These are phyloP conservation scores for Decapterus maruadsi DNA, from an alignment of 2,797 vertebrate genomes.

Conservation along the genomic window DNA sequence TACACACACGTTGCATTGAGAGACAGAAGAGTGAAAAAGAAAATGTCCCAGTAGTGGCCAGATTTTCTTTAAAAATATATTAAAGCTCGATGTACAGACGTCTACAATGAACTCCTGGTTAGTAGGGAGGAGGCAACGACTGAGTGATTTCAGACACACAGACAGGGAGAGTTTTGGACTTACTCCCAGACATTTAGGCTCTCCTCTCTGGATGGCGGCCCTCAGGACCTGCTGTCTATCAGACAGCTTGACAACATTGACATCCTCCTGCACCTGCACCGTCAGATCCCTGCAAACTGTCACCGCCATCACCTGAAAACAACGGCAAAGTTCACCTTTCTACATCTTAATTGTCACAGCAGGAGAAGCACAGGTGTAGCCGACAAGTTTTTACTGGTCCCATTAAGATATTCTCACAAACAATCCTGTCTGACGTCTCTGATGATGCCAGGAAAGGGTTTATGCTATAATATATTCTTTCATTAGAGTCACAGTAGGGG, in stretches of 20 bases:
- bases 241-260: conserved; percentile 70
- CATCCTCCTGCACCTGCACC: conserved; percentile 72
- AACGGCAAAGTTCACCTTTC: conserved; percentile 7
- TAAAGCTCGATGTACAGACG: too few relatives aligned
- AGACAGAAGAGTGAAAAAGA: too few relatives aligned
- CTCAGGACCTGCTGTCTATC: conserved; percentile 68
- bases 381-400: background rate
- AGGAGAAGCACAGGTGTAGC: background rate
- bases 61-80: too few relatives aligned
- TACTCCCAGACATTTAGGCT: conserved; percentile 84
- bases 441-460: too few relatives aligned
- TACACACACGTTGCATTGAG: too few relatives aligned
- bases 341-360: background rate
- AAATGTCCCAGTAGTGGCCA: too few relatives aligned
- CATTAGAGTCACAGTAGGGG: too few relatives aligned
- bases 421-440: too few relatives aligned
- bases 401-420: background rate
- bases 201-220: conserved; percentile 72
- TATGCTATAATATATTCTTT: too few relatives aligned
- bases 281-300: conserved; percentile 78
- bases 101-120: too few relatives aligned
- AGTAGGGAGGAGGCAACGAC: too few relatives aligned
- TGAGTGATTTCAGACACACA: too few relatives aligned
- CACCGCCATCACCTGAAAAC: conserved; percentile 78
- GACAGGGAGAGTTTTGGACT: conserved; percentile 19